Base-by-base conservation (phyloP, 2,888 invertebrate species). In the Drepana falcataria region DNA sequence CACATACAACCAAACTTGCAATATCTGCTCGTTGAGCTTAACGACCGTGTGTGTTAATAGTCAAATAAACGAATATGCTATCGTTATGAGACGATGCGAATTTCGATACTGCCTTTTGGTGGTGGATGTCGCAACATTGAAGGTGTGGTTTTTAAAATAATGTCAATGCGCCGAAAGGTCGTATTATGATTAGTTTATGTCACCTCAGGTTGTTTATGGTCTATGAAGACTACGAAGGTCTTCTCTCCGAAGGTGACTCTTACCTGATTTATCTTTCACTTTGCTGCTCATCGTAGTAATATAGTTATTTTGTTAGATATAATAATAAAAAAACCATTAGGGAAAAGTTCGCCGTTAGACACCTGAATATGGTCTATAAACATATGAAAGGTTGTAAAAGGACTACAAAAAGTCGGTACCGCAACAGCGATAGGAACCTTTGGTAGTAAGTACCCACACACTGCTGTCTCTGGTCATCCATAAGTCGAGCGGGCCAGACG, bases 191-290 rank as follows among this genome's bases (percentile, higher is more conserved):
- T 49, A 37, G 40, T 51, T 51, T 40, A 51, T 40, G 21, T 49
- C 35, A 35, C 37, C 6, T 49, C 6, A 49, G 51, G 7, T 51
- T 41, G 9, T 34, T n/a, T 34, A 44, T 44, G 44, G 44, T 44
- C 44, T 7, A 1, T 44, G 7, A 2, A 7, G 7, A n/a, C n/a
- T n/a, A n/a, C n/a, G n/a, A n/a, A n/a, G 44, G 3, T 44, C 1
- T 44, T 44, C 9, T 9, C 9, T 2, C 7, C 7, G 4, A 40
- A 6, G 40, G 40, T 40, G 7, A 40, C 40, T 6, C 40, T 40
- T 40, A 6, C 40, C 7, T 40, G 40, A 71, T 66, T 69, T 70
- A 68, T 53, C 63, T n/a, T n/a, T n/a, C n/a, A n/a, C n/a, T n/a
- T n/a, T n/a, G n/a, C n/a, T n/a, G n/a, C n/a, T n/a, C n/a, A n/a